Evolutionary conservation across 2,113 vertebrate species (phyloP), one percentile per base, ranked within the genome.

Genomic region (Rallus limicola): DNA sequence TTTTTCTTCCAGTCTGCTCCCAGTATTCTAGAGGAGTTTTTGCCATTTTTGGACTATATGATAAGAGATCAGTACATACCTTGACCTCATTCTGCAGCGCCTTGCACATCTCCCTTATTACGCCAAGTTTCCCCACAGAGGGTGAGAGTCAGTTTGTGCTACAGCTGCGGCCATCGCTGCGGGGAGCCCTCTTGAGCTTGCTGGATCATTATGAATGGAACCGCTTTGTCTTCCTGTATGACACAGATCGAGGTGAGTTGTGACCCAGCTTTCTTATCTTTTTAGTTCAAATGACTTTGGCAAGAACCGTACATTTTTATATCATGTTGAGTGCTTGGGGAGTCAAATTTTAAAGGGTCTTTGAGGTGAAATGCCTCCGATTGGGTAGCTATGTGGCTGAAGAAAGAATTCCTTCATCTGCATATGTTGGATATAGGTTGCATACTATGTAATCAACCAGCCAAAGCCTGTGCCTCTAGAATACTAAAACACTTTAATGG

Each of bases 41-140:
- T 92, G 99, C 99, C 97, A 99, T 99, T 97, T 99, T 99, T 97
- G 99, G 99, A 97, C 98, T 99, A 78, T 99, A 99, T 44, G 99
- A 99, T 95, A 99, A 99, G 98, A 99, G 99, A 96, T 99, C 99
- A 11, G 99, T 99, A 53, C 99, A 99, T 87, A 99, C 99, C 56
- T 98, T 99, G 98, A 99, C 99, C 89, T 99, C 99, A 12, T 99
- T 99, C 98, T 99, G 99, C 97, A 99, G 99, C 93, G 99, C 99
- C 71, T 98, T 99, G 97, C 99, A 99, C 98, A 99, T 99, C 98
- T 99, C 99, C 70, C 98, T 99, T 69, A 98, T 99, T 97, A 99
- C 99, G 1, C 99, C 99, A 9, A 99, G 99, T 95, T 99, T 99
- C 93, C 99, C 99, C 44, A 99, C 98, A 0, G 99, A 99, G 94